Percentiles rank a stretch among this genome's conserved stretches.
Conservation (phyloP, 2,797 vertebrate genomes). For the Tinamus major region DNA sequence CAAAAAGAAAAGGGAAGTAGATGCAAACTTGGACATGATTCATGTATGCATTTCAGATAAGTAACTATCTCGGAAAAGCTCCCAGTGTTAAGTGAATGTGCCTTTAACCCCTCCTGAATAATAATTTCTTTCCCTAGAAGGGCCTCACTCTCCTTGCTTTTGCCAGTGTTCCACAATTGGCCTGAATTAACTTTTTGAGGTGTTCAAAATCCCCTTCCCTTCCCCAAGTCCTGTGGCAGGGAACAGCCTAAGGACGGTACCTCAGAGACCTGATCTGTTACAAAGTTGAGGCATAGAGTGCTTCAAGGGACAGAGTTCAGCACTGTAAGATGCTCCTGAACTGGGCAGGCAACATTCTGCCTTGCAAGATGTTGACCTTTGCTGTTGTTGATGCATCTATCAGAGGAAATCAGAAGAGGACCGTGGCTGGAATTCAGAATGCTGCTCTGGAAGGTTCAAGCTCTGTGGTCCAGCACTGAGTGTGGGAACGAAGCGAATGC, state of each 20-base stretch:
- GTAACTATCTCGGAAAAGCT: background rate
- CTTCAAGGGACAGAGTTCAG: background rate
- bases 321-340: fast-evolving
- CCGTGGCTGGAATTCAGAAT: background rate
- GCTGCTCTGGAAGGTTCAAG: background rate
- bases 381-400: fast-evolving
- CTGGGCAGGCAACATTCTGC: background rate
- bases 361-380: background rate
- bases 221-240: fast-evolving
- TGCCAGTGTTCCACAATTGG: background rate
- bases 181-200: background rate
- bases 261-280: background rate
- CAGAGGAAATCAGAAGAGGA: background rate
- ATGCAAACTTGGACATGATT: background rate
- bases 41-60: background rate
- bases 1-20: background rate
- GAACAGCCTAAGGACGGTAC: background rate
- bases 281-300: too few relatives aligned
- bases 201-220: background rate
- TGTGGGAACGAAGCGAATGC: too few relatives aligned
- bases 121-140: background rate
- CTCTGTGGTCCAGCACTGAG: fast-evolving
- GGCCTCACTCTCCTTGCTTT: background rate
- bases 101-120: background rate
- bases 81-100: background rate